Evolutionary conservation across 2,888 invertebrate species (phyloP).

Genomic region (Microplitis manilae): DNA sequence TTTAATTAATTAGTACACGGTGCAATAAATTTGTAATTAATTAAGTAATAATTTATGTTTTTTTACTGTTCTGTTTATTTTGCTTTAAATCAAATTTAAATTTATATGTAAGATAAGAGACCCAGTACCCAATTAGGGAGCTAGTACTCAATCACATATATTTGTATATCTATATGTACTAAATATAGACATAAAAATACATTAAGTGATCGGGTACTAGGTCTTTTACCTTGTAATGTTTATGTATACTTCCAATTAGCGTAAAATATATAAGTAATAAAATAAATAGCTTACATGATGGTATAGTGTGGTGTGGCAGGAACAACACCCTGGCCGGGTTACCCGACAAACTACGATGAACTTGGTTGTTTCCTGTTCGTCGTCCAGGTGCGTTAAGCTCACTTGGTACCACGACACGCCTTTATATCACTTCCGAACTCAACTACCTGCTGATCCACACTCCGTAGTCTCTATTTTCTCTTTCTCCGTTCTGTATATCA

Average conservation of each 20-base stretch:
- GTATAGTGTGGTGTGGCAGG: slow-evolving; percentile 66
- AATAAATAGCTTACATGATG: slow-evolving; percentile 64
- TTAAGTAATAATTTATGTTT: too few species aligned
- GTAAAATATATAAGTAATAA: neutral
- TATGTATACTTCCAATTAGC: neutral
- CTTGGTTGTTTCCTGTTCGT: slow-evolving; percentile 54
- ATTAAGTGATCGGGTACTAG: too few species aligned
- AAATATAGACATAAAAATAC: too few species aligned
- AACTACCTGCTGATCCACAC: slow-evolving; percentile 54
- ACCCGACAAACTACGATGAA: slow-evolving; percentile 56
- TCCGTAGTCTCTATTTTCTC: slow-evolving; percentile 52
- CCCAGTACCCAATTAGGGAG: too few species aligned
- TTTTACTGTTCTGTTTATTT: too few species aligned
- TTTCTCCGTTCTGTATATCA: slow-evolving; percentile 53
- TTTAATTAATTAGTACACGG: too few species aligned
- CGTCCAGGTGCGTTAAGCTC: slow-evolving; percentile 65
- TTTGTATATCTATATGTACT: too few species aligned
- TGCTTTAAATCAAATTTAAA: too few species aligned
- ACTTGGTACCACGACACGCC: slow-evolving; percentile 57
- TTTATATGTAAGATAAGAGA: too few species aligned
- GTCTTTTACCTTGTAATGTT: too few species aligned
- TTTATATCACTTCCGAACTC: slow-evolving; percentile 70
- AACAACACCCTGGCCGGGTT: slow-evolving; percentile 55
- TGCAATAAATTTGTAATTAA: too few species aligned
- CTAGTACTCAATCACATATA: too few species aligned